These are phyloP conservation scores for Calcarius ornatus DNA, from an alignment of 2,113 vertebrate species.

Conservation along the genomic window DNA sequence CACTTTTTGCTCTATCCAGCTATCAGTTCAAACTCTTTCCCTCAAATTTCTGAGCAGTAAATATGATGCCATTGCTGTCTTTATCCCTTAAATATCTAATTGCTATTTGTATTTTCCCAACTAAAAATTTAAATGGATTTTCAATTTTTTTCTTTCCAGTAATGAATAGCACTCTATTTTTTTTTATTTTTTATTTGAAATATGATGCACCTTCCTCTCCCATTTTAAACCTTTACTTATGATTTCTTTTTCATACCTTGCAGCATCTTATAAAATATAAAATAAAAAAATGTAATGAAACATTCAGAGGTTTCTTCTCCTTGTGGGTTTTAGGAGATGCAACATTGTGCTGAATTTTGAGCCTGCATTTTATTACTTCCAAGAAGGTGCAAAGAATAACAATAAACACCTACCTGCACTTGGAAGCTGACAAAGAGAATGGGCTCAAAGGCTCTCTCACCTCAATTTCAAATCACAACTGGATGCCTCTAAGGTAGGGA, in stretches of 20 bases:
- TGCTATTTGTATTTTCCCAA: not conserved
- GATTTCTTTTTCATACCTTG: slow-evolving; percentile 62
- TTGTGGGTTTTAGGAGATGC: slow-evolving; percentile 61
- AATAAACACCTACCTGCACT: slow-evolving; percentile 40
- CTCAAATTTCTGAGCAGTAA: not conserved
- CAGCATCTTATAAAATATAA: slow-evolving; percentile 75
- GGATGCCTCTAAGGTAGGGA: not conserved
- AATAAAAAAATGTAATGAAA: slow-evolving; percentile 73
- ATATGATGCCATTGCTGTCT: not conserved
- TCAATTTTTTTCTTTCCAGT: not conserved
- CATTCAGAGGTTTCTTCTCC: slow-evolving; percentile 67
- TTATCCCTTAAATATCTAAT: not conserved
- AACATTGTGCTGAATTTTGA: slow-evolving; percentile 15
- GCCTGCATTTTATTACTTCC: slow-evolving; percentile 67
- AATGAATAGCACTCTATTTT: not conserved
- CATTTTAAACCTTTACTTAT: slow-evolving; percentile 62
- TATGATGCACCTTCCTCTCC: slow-evolving; percentile 2
- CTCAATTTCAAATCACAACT: not conserved
- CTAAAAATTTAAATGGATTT: not conserved
- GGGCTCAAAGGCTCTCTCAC: not conserved
- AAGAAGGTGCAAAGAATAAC: slow-evolving; percentile 50
- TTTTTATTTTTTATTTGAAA: slow-evolving; percentile 57
- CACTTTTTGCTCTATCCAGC: not conserved
- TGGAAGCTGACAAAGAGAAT: not conserved
- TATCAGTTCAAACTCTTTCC: not conserved